Evolutionary conservation across 2,113 vertebrate genomes (phyloP).

Genomic region (Cercopithecus mona): DNA sequence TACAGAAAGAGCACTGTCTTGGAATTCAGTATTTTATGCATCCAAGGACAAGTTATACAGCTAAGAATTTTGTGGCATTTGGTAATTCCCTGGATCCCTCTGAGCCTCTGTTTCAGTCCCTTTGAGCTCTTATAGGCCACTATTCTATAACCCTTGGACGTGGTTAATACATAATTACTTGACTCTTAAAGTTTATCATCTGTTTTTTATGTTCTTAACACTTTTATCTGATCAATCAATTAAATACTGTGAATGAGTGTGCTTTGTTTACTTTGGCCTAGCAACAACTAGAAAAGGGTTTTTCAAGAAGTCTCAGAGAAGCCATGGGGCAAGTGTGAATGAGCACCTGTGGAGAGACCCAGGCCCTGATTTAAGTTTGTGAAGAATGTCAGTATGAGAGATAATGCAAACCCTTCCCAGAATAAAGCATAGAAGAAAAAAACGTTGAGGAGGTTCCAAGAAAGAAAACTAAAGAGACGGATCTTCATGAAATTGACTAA

Average conservation of each 20-base stretch:
- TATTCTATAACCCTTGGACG: conserved; percentile 14
- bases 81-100: conserved; percentile 3
- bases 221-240: conserved; percentile 34
- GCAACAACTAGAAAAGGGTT: conserved; percentile 19
- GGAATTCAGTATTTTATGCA: not conserved
- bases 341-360: not conserved
- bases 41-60: not conserved
- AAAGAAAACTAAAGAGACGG: conserved; percentile 37
- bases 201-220: conserved; percentile 32
- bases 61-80: conserved; percentile 3
- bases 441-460: not conserved
- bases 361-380: not conserved
- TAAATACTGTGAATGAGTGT: conserved; percentile 41
- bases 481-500: conserved; percentile 11
- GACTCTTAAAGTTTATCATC: conserved; percentile 44
- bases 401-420: conserved; percentile 35
- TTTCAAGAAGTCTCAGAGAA: conserved; percentile 39
- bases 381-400: not conserved
- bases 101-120: not conserved
- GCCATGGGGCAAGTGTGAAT: not conserved
- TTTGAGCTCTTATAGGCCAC: not conserved
- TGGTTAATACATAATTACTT: conserved; percentile 52
- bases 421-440: conserved; percentile 9
- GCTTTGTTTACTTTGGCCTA: conserved; percentile 54
- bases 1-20: not conserved